Evolutionary conservation across 2,113 vertebrate species (phyloP), one percentile per base, ranked within the genome.

Genomic region (Lampris incognitus): DNA sequence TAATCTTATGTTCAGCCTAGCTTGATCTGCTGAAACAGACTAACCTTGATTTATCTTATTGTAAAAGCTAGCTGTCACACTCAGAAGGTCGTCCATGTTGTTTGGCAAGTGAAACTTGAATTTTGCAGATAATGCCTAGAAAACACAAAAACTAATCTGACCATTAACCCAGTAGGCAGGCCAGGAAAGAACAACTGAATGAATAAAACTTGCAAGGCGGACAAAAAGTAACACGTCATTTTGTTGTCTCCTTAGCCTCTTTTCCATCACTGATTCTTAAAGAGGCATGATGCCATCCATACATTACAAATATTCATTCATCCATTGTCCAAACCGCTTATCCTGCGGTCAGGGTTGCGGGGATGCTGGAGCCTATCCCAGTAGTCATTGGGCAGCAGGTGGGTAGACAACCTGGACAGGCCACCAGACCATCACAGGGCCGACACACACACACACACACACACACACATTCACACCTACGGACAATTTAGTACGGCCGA

Each of bases 251-350:
- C 63, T 48, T 70, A 65, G 67, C 41, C 67, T 50, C 9, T 69
- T 70, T 44, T 61, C 51, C 50, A 59, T 67, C 48, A 8, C 13
- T 68, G 48, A 76, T 66, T 82, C 24, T 79, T 51, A 76, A 72
- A 55, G 41, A 7, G 71, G n/a, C 39, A 60, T 61, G 55, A 50
- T 10, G 3, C 40, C n/a, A n/a, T 55, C n/a, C 11, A 76, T 52
- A 13, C 55, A 46, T 24, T 24, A 71, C 67, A 67, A 2, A 40
- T 42, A 36, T 55, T 24, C 24, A 6, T 57, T 86, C 75, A 86
- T 76, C 78, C 24, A 24, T 24, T 24, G 24, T 24, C 24, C 24
- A 24, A 24, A 24, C 24, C 24, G 24, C 24, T 24, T 24, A 24
- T 24, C 24, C 24, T 24, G 24, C 24, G 0, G 24, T 24, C 24